These are phyloP conservation scores for Teleogryllus occipitalis DNA, from an alignment of 1,140 invertebrate genomes.

Conservation along the genomic window DNA sequence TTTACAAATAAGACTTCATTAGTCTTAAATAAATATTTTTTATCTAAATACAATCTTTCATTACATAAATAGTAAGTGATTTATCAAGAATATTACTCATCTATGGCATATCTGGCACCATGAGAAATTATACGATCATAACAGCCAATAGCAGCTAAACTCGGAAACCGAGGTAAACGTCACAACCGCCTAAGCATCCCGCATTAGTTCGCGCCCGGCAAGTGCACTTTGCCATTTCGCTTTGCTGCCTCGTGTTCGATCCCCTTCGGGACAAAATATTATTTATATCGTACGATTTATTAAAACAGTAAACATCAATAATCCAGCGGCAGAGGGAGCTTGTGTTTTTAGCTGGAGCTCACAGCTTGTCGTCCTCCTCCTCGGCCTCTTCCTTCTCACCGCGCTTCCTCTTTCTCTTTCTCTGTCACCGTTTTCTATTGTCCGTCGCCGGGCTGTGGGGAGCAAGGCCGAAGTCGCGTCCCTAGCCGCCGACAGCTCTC, in stretches of 20 bases:
- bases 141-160: no score
- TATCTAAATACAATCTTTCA: no score
- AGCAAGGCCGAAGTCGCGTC: not conserved
- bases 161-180: no score
- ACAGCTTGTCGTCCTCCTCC: not conserved
- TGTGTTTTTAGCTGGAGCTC: not conserved
- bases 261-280: not conserved
- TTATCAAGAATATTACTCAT: no score
- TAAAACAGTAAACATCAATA: not conserved
- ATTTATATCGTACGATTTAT: not conserved
- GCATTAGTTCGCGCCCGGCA: no score
- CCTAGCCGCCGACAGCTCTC: not conserved
- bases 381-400: not conserved
- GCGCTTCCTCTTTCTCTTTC: not conserved
- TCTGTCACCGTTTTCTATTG: not conserved
- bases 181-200: no score
- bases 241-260: not conserved
- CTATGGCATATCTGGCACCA: no score
- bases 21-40: no score
- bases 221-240: no score
- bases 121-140: no score
- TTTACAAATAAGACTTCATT: no score
- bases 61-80: no score
- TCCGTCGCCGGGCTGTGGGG: not conserved
- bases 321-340: not conserved